Conservation (phyloP, 2,888 invertebrate species). For the Lissocephala sabroskyi region DNA sequence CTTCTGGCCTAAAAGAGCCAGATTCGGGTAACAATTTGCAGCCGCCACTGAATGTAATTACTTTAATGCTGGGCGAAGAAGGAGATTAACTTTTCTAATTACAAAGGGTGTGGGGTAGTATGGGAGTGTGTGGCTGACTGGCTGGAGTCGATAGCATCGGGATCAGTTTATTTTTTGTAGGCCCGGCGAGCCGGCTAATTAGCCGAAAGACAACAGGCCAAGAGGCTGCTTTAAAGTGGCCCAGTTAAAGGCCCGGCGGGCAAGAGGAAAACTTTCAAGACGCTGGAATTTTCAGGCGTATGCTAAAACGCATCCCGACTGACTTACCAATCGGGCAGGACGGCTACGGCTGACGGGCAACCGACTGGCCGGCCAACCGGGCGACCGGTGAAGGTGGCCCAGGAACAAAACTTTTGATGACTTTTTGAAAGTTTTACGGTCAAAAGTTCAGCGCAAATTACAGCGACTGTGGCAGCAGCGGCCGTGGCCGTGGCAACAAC, state of each 20-base stretch:
- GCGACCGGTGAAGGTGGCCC: not conserved
- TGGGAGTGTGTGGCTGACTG: not conserved
- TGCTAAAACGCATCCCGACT: too few species aligned
- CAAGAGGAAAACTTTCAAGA: too few species aligned
- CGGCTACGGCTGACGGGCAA: too few species aligned
- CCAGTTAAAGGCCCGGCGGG: too few species aligned
- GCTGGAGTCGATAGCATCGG: conserved; percentile 49
- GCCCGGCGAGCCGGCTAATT: conserved; percentile 48
- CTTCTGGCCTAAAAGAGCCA: not conserved
- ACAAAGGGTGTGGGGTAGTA: conserved; percentile 27
- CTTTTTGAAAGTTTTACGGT: conserved; percentile 55
- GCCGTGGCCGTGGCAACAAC: not conserved
- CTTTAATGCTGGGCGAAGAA: conserved; percentile 51
- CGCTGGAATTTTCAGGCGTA: too few species aligned
- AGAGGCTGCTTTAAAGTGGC: too few species aligned
- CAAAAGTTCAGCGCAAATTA: conserved; percentile 47
- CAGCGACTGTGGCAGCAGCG: conserved; percentile 5
- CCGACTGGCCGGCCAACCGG: too few species aligned
- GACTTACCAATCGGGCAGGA: too few species aligned
- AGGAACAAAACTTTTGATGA: conserved; percentile 48
- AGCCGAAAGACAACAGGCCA: conserved; percentile 39
- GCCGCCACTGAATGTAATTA: conserved; percentile 34
- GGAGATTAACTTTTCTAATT: conserved; percentile 65
- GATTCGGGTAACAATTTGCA: too few species aligned
- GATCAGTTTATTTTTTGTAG: conserved; percentile 53